Percentiles rank a stretch among this genome's conserved stretches.
phyloP scores from a whole-genome alignment of 2,888 invertebrate species.

The Morinoia aosen region DNA sequence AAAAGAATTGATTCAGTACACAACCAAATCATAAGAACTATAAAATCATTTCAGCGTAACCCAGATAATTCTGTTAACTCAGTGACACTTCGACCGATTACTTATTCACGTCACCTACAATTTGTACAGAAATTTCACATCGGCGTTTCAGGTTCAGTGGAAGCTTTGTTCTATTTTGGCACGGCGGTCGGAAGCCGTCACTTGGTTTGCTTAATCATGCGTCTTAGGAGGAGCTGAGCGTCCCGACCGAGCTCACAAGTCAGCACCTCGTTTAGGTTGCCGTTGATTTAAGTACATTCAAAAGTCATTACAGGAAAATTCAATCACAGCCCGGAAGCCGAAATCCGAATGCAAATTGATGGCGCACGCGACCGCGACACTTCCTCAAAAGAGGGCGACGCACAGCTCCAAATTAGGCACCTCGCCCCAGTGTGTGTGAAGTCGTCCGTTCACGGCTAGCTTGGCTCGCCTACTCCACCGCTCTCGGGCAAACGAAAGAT shows the following conservation, averaged over 20 bases:
- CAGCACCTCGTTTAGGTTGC: slow-evolving; percentile 12
- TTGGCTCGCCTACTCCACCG: background rate
- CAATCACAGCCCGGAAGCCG: slow-evolving; percentile 50
- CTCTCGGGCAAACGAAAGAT: too few species aligned
- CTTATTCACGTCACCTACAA: too few species aligned
- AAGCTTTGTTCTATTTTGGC: background rate
- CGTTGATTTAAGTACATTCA: slow-evolving; percentile 47
- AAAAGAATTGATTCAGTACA: background rate
- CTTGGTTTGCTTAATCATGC: background rate
- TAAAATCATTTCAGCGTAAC: background rate
- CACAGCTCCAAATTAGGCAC: background rate
- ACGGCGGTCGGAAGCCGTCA: background rate
- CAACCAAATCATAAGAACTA: background rate
- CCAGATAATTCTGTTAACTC: too few species aligned
- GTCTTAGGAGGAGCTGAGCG: background rate
- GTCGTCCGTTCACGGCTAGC: background rate
- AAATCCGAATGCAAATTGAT: slow-evolving; percentile 50
- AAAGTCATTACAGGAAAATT: slow-evolving; percentile 52
- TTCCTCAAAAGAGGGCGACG: background rate
- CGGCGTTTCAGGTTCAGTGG: background rate
- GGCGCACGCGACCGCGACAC: slow-evolving; percentile 26
- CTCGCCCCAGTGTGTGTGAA: background rate
- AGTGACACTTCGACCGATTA: too few species aligned
- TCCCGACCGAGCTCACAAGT: background rate
- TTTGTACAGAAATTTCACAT: background rate